Evolutionary conservation across 1,140 invertebrate genomes (phyloP), one percentile per base, ranked within the genome.

Genomic region (Spodoptera litura): DNA sequence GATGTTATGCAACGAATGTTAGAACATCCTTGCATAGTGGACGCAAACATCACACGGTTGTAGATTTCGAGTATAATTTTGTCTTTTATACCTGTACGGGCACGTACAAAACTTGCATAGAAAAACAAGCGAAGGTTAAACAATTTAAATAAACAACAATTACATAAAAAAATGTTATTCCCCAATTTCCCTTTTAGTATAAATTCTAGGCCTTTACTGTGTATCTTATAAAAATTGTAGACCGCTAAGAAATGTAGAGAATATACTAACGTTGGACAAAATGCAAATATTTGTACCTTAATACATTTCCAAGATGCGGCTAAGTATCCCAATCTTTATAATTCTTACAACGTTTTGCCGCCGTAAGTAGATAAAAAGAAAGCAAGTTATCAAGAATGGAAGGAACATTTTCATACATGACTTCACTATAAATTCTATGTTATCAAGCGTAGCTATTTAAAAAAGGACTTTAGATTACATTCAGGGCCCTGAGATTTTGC

Each of bases 301-400:
- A 44, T 72, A 72, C 70, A 72, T 72, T 72, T 72, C 70, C 55
- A 72, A 72, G 55, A 52, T 44, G 70, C 70, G 53, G 53, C 15
- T 56, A 56, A 27, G 55, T 72, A 72, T 72, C 49, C 27, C 53
- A 70, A 53, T 51, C 25, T 5, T 44, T 44, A 9, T 6, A 31
- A 44, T 52, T 12, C 44, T 38, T 72, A 25, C 38, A 66, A 66
- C 38, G 3, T 58, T 72, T n/a, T 58, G 25, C 49, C 66, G 66
- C 8, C n/a, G 56, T 12, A 44, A 44, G 38, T 44, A 44, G 10
- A 15, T 10, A 38, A 58, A 13, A 56, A n/a, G 38, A 35, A 56
- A 38, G 70, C 70, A 72, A 72, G 38, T 44, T 44, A 44, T 44
- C 1, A 44, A 44, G 9, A 6, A 8, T 9, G 38, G 38, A 44